Conservation (phyloP, 2,113 vertebrate species). For the Nanger granti region DNA sequence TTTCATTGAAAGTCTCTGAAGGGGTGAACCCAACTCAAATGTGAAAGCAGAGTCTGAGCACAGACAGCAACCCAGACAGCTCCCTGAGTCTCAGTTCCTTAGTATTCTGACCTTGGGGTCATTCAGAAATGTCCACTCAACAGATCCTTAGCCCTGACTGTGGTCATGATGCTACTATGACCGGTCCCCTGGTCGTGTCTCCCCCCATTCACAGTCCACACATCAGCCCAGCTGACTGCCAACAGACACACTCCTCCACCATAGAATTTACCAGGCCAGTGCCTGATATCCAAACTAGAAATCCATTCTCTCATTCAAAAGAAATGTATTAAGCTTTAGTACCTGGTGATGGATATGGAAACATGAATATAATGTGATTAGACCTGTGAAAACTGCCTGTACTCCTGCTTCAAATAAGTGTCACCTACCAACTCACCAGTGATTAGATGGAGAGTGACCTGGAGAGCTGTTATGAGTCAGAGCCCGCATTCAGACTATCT, state of each 20-base stretch:
- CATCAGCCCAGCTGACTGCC: neutral
- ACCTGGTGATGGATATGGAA: neutral
- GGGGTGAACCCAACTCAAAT: neutral
- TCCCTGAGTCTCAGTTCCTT: neutral
- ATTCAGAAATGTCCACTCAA: neutral
- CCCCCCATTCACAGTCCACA: neutral
- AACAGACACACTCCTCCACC: neutral
- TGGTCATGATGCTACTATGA: rapidly evolving
- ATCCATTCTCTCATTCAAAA: neutral
- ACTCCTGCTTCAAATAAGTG: neutral
- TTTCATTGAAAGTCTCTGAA: neutral
- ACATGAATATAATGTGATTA: neutral
- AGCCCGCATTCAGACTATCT: neutral
- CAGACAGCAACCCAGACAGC: neutral
- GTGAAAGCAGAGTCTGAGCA: neutral
- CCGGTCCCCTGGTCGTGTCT: rapidly evolving
- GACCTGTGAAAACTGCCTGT: neutral
- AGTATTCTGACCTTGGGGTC: neutral
- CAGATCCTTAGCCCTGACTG: neutral
- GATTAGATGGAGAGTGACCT: neutral
- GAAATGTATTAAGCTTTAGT: neutral
- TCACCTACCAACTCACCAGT: neutral
- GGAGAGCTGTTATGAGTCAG: neutral
- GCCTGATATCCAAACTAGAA: neutral
- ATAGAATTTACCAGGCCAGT: neutral